Conservation (phyloP, 1,140 invertebrate species). For the Harlomillsia oculata region DNA sequence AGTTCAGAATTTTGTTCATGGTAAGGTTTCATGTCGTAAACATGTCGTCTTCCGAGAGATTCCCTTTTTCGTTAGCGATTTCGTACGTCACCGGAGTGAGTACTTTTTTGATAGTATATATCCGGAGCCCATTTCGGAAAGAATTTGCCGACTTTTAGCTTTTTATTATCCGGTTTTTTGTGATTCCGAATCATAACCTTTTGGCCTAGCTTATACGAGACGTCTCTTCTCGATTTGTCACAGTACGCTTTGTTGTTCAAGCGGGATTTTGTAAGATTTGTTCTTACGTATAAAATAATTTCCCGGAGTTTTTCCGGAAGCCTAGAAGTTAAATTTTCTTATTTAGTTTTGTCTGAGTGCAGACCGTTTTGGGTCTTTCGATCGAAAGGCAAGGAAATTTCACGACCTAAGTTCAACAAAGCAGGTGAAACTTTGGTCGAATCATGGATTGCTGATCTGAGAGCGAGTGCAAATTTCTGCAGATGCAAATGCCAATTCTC, state of each 20-base stretch:
- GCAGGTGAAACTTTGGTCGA: conserved; percentile 40
- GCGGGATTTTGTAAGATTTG: conserved; percentile 6
- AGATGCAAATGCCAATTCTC: conserved; percentile 38
- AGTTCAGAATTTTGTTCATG: no score
- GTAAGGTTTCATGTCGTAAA: background rate
- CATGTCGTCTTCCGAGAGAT: background rate
- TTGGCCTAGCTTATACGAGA: background rate
- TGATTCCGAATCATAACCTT: background rate
- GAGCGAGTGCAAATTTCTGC: conserved; percentile 40
- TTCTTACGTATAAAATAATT: background rate
- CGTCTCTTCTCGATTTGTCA: background rate
- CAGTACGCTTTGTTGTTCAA: background rate
- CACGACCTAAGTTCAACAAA: conserved; percentile 40
- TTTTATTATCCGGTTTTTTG: background rate
- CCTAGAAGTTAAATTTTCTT: background rate
- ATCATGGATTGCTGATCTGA: conserved; percentile 40
- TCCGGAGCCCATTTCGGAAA: background rate
- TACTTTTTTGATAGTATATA: background rate
- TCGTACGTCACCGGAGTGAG: background rate
- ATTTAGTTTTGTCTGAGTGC: background rate
- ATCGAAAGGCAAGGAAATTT: conserved; percentile 33
- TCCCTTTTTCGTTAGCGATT: background rate
- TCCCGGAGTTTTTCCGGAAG: background rate
- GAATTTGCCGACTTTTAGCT: background rate
- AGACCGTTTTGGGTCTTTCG: background rate